phyloP scores from a whole-genome alignment of 2,113 vertebrate genomes.

The Bostrychus sinensis region DNA sequence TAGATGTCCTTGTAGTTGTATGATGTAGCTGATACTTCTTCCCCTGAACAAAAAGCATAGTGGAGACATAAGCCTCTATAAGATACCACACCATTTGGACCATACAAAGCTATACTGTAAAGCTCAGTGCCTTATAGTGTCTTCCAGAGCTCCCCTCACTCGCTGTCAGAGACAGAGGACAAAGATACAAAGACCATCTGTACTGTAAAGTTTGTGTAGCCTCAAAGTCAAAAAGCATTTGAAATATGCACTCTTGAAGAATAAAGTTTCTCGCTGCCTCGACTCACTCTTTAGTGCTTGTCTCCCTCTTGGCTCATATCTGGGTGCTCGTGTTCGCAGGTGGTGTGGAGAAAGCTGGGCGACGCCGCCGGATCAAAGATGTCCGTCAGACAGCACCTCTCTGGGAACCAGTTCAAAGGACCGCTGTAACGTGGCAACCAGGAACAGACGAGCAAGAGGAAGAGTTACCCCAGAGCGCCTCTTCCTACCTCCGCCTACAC shows the following conservation, averaged over 20 bases:
- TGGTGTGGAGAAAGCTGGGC: slow-evolving; percentile 97
- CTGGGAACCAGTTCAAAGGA: slow-evolving; percentile 98
- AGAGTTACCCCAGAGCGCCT: slow-evolving; percentile 41
- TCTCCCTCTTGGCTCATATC: slow-evolving; percentile 74
- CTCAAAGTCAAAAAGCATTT: slow-evolving; percentile 60
- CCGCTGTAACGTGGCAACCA: slow-evolving; percentile 85
- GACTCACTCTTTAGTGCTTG: background rate
- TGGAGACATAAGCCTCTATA: too few species aligned
- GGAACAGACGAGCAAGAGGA: background rate
- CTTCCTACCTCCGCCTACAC: slow-evolving; percentile 44
- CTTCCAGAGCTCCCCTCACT: slow-evolving; percentile 28
- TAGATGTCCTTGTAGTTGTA: too few species aligned
- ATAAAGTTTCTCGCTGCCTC: slow-evolving; percentile 14
- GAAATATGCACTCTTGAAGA: slow-evolving; percentile 49
- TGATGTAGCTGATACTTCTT: too few species aligned
- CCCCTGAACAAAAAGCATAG: too few species aligned
- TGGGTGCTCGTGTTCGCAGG: slow-evolving; percentile 77
- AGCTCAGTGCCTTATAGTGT: background rate
- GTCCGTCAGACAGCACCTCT: slow-evolving; percentile 95
- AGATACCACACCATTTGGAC: too few species aligned
- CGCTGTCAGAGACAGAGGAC: slow-evolving; percentile 15
- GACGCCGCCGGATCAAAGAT: slow-evolving; percentile 95
- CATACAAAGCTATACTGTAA: background rate
- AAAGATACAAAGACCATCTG: slow-evolving; percentile 26
- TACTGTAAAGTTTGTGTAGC: slow-evolving; percentile 9